A percentile compares a stretch with the other conserved stretches of the same genome.
These are phyloP conservation scores for Xyrichtys novacula DNA, from an alignment of 2,797 vertebrate genomes.

Conservation along the genomic window DNA sequence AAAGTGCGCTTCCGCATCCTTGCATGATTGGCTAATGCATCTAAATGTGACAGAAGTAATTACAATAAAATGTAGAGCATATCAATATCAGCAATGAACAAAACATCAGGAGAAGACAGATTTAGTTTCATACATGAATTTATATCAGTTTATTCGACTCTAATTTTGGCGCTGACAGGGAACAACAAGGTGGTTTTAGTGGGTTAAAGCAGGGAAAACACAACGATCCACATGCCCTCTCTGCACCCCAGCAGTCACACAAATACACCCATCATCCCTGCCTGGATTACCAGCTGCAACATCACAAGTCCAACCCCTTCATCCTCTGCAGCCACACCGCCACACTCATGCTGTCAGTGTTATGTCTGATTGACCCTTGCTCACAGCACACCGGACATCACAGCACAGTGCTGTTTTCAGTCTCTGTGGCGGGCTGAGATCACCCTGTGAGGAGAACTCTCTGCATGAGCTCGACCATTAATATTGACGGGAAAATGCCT, in stretches of 20 bases:
- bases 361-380: conserved; percentile 36
- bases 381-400: conserved; percentile 52
- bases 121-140: background rate
- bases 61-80: conserved; percentile 4
- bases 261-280: conserved; percentile 24
- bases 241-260: conserved; percentile 23
- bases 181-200: conserved; percentile 3
- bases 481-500: conserved; percentile 41
- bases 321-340: conserved; percentile 28
- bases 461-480: conserved; percentile 27
- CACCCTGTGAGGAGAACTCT: conserved; percentile 26
- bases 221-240: background rate
- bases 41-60: conserved; percentile 30
- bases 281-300: conserved; percentile 12
- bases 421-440: conserved; percentile 26
- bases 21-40: conserved; percentile 25
- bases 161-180: background rate
- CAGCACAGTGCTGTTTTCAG: conserved; percentile 33
- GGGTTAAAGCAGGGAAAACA: conserved; percentile 7
- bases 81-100: background rate
- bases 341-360: conserved; percentile 30
- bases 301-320: conserved; percentile 22
- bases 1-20: conserved; percentile 36
- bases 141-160: background rate
- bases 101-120: background rate